phyloP scores from a whole-genome alignment of 2,113 vertebrate genomes.

The Sylvilagus bachmani region DNA sequence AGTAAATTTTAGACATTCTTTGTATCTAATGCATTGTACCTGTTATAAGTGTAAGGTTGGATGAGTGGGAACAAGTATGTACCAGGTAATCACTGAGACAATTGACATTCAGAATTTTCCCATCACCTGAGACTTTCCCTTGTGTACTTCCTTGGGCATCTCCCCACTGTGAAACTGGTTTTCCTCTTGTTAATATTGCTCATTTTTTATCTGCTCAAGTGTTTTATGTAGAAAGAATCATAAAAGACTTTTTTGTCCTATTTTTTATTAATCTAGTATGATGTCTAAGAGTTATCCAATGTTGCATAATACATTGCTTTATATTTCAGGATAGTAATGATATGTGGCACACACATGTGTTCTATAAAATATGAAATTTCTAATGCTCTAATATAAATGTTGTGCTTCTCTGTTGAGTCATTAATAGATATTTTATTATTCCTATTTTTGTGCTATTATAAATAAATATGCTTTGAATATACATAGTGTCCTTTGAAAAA shows the following conservation, averaged over 20 bases:
- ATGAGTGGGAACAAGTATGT: background rate
- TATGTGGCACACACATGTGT: background rate
- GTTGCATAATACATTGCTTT: background rate
- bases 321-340: background rate
- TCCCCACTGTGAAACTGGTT: fast-evolving
- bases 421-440: background rate
- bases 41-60: background rate
- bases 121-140: too few relatives aligned
- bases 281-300: background rate
- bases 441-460: background rate
- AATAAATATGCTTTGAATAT: background rate
- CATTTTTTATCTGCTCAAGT: background rate
- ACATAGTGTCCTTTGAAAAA: background rate
- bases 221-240: background rate
- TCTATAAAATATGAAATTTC: background rate
- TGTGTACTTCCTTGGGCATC: too few relatives aligned
- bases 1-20: background rate
- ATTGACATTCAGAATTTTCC: background rate
- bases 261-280: background rate
- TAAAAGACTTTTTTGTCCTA: background rate
- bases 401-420: background rate
- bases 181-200: background rate
- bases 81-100: background rate
- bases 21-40: background rate
- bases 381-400: background rate